Conservation (phyloP, 2,888 invertebrate genomes). For the Athrips mouffetella region DNA sequence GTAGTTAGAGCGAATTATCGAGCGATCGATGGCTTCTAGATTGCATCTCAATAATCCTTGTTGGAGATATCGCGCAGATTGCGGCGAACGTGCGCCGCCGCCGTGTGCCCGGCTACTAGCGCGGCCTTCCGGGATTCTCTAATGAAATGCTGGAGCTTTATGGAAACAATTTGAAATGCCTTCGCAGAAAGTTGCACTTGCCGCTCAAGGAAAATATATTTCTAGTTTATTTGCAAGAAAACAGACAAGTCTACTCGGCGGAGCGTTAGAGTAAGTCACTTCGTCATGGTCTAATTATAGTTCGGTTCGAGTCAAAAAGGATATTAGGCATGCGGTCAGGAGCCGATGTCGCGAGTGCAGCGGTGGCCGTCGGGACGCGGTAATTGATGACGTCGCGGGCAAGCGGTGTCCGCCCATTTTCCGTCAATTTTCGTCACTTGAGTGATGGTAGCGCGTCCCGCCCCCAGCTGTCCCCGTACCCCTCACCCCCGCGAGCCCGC, state of each 20-base stretch:
- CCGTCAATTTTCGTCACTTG: slow-evolving; percentile 79
- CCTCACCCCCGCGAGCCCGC: slow-evolving; percentile 31
- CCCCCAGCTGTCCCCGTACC: slow-evolving; percentile 45
- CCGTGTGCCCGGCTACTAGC: slow-evolving; percentile 55
- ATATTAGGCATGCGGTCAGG: slow-evolving; percentile 64
- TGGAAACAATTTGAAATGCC: slow-evolving; percentile 18
- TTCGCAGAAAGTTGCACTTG: slow-evolving; percentile 13
- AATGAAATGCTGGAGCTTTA: slow-evolving; percentile 36
- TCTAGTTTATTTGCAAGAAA: slow-evolving; percentile 4
- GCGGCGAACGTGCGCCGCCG: slow-evolving; percentile 35
- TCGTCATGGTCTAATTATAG: slow-evolving; percentile 51
- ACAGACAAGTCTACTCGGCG: slow-evolving; percentile 2
- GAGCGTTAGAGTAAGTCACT: slow-evolving; percentile 18
- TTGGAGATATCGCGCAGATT: slow-evolving; percentile 62
- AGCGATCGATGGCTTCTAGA: slow-evolving; percentile 71
- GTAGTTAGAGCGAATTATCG: slow-evolving; percentile 72
- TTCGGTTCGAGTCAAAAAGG: slow-evolving; percentile 41
- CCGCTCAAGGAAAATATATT: slow-evolving; percentile 4
- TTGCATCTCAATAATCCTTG: slow-evolving; percentile 74
- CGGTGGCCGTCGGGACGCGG: slow-evolving; percentile 72
- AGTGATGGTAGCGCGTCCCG: slow-evolving; percentile 74
- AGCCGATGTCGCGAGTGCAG: slow-evolving; percentile 48
- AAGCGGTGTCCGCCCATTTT: slow-evolving; percentile 77
- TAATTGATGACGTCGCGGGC: slow-evolving; percentile 77
- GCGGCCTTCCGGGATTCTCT: slow-evolving; percentile 56